A percentile compares a stretch with the other conserved stretches of the same genome.
phyloP scores from a whole-genome alignment of 2,797 vertebrate genomes.

The Leuciscus waleckii region DNA sequence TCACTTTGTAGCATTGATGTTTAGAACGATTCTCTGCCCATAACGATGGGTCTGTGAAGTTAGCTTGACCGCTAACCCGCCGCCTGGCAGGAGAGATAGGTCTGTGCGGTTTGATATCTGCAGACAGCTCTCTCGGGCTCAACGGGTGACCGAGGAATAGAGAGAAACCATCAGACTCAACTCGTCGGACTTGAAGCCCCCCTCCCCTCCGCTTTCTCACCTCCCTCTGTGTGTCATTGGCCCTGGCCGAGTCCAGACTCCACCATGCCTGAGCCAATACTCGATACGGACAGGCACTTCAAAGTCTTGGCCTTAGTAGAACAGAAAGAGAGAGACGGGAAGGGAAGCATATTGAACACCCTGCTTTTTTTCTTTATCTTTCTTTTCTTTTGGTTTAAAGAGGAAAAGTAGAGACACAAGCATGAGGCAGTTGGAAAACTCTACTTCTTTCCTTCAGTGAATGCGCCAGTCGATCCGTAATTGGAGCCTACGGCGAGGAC shows the following conservation, averaged over 20 bases:
- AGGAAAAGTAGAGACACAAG: conserved; percentile 38
- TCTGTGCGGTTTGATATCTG: conserved; percentile 57
- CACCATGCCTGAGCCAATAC: conserved; percentile 15
- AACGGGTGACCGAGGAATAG: conserved; percentile 48
- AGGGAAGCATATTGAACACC: conserved; percentile 32
- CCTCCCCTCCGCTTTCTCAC: conserved; percentile 13
- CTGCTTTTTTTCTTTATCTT: conserved; percentile 36
- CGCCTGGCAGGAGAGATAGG: conserved; percentile 46
- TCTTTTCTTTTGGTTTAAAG: conserved; percentile 42
- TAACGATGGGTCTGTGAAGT: conserved; percentile 53
- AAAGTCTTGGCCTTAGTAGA: conserved; percentile 37
- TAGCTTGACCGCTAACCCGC: conserved; percentile 52
- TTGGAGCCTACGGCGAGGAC: conserved; percentile 55
- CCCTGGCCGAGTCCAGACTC: conserved; percentile 28
- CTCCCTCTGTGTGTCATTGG: conserved; percentile 35
- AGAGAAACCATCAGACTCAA: conserved; percentile 49
- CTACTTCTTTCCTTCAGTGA: conserved; percentile 36
- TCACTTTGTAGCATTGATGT: conserved; percentile 15
- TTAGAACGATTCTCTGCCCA: conserved; percentile 34
- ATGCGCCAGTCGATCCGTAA: conserved; percentile 43
- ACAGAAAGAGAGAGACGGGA: conserved; percentile 32
- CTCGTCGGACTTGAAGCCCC: conserved; percentile 32
- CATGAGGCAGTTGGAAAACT: conserved; percentile 13
- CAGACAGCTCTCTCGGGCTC: conserved; percentile 47
- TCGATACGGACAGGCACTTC: conserved; percentile 36